Conservation (phyloP, 2,797 vertebrate genomes). For the Esox lucius region DNA sequence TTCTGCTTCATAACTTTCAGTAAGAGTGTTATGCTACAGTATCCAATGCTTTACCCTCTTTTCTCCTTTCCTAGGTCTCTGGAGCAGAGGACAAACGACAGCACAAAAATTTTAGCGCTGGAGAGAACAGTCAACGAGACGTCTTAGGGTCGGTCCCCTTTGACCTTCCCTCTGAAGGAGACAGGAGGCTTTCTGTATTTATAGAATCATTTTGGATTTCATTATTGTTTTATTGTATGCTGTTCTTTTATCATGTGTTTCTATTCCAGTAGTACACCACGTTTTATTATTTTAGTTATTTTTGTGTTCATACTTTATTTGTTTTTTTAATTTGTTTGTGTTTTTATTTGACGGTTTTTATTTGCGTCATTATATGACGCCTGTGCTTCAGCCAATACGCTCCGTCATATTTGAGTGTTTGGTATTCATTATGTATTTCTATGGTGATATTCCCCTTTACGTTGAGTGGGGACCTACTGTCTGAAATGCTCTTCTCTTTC, state of each 20-base stretch:
- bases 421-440: neutral
- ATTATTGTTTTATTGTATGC: slow-evolving; percentile 37
- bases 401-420: slow-evolving; percentile 6
- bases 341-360: slow-evolving; percentile 26
- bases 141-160: slow-evolving; percentile 78
- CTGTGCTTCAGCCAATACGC: neutral
- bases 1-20: neutral
- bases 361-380: neutral
- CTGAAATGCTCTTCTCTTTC: neutral
- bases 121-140: slow-evolving; percentile 92
- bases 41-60: neutral
- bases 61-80: slow-evolving; percentile 50
- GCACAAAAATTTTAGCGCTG: slow-evolving; percentile 87
- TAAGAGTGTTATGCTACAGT: neutral
- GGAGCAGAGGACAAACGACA: slow-evolving; percentile 81
- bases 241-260: slow-evolving; percentile 49
- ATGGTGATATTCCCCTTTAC: neutral
- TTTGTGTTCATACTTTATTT: slow-evolving; percentile 57
- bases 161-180: slow-evolving; percentile 23
- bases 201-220: slow-evolving; percentile 49
- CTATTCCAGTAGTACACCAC: slow-evolving; percentile 60
- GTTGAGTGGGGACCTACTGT: neutral
- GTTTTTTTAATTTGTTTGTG: slow-evolving; percentile 40
- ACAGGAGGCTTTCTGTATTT: slow-evolving; percentile 61
- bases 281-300: slow-evolving; percentile 66